Evolutionary conservation across 2,888 invertebrate species (phyloP), one percentile per base, ranked within the genome.

Genomic region (Ornithoptera priamus): DNA sequence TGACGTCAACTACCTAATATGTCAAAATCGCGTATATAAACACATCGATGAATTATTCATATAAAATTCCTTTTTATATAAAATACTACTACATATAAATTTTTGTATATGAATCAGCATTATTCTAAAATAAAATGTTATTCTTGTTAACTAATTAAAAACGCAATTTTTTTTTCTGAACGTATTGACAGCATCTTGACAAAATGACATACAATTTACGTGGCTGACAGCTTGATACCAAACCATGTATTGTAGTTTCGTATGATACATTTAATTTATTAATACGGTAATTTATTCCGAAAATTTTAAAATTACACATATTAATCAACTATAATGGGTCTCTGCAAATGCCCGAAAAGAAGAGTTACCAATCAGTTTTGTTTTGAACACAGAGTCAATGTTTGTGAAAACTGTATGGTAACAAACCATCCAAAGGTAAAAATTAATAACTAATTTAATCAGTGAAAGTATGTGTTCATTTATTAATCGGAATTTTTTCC

Each of bases 341-440:
- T 99, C 74, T 99, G 99, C 92, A 99, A 99, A 89, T 99, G 99
- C 93, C 98, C 99, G 24, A 99, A 99, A 89, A 94, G 97, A 79
- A 96, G 97, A 91, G 98, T 99, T 74, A 99, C 99, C 70, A 99
- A 98, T 93, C 97, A 99, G 85, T 99, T 99, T 94, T 99, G 99
- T 93, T 99, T 99, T 90, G 99, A 99, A 88, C 99, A 99, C 89
- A 94, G 99, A 81, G 99, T 99, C 46, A 99, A 99, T 94, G 99
- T 99, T 82, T 99, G 99, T 90, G 99, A 99, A 93, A 95, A 97
- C 93, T 99, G 99, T 93, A 97, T 99, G 95, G 98, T 99, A 74
- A 96, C 97, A 78, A 97, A 97, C 90, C 99, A 99, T 92, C 96
- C 97, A 56, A 98, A 97, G 95, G 99, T 99, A 95, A 67, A 22